Conservation (phyloP, 2,113 vertebrate species). For the Ochotona princeps region DNA sequence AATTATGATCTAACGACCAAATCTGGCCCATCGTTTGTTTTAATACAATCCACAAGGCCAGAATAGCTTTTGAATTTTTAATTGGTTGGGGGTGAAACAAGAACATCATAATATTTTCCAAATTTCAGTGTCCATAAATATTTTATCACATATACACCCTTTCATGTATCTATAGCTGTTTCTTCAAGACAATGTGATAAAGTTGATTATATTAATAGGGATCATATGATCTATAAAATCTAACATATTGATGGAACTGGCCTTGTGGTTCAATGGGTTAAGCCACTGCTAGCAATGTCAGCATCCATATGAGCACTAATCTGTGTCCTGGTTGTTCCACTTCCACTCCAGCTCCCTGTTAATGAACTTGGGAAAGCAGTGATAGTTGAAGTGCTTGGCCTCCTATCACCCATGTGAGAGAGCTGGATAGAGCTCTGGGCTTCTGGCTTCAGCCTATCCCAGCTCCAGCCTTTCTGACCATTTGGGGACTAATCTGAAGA, state of each 20-base stretch:
- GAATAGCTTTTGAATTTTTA: constrained; percentile 50
- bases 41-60: background rate
- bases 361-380: too few species aligned
- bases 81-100: background rate
- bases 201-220: background rate
- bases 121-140: constrained; percentile 30
- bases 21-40: background rate
- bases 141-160: background rate
- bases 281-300: too few species aligned
- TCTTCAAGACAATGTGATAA: background rate
- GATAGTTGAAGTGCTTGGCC: too few species aligned
- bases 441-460: too few species aligned
- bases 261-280: too few species aligned
- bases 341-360: too few species aligned
- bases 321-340: too few species aligned
- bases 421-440: too few species aligned
- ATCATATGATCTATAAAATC: background rate
- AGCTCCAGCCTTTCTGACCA: too few species aligned
- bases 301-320: too few species aligned
- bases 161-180: background rate
- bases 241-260: background rate
- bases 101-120: constrained; percentile 38
- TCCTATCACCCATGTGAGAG: too few species aligned
- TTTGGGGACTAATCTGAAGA: too few species aligned
- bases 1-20: background rate